phyloP scores from a whole-genome alignment of 2,888 invertebrate genomes.

The Stenoptilia bipunctidactyla region DNA sequence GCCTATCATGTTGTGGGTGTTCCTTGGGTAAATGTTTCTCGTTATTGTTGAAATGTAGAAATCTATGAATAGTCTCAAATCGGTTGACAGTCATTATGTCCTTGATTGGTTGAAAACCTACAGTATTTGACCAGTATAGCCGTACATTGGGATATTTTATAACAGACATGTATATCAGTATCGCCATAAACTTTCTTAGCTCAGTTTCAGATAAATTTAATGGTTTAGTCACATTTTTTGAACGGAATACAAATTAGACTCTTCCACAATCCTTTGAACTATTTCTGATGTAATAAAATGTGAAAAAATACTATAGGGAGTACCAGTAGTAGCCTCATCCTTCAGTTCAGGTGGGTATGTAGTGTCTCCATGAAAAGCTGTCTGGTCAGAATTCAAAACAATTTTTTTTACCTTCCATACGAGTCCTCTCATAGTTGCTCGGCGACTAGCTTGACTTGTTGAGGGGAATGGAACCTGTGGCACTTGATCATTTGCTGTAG shows the following conservation, averaged over 20 bases:
- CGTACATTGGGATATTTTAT: constrained; percentile 24
- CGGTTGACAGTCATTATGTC: constrained; percentile 20
- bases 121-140: constrained; percentile 24
- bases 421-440: constrained; percentile 23
- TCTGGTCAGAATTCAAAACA: constrained; percentile 26
- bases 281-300: constrained; percentile 22
- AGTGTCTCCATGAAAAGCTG: constrained; percentile 24
- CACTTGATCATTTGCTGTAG: constrained; percentile 20
- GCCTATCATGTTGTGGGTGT: constrained; percentile 21
- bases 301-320: constrained; percentile 13
- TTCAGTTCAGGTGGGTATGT: constrained; percentile 26
- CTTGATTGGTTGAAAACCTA: constrained; percentile 25
- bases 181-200: constrained; percentile 22
- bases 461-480: constrained; percentile 23
- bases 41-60: constrained; percentile 27
- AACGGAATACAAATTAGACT: constrained; percentile 18
- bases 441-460: constrained; percentile 25
- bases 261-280: constrained; percentile 20
- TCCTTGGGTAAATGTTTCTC: constrained; percentile 21
- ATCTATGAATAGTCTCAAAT: constrained; percentile 24
- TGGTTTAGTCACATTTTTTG: constrained; percentile 20
- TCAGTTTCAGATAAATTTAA: constrained; percentile 19
- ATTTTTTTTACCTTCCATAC: constrained; percentile 25
- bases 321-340: constrained; percentile 22
- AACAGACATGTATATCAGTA: constrained; percentile 23